A percentile compares a stretch with the other conserved stretches of the same genome.
Conservation (phyloP, 2,113 vertebrate genomes). For the Tyrannus savana region DNA sequence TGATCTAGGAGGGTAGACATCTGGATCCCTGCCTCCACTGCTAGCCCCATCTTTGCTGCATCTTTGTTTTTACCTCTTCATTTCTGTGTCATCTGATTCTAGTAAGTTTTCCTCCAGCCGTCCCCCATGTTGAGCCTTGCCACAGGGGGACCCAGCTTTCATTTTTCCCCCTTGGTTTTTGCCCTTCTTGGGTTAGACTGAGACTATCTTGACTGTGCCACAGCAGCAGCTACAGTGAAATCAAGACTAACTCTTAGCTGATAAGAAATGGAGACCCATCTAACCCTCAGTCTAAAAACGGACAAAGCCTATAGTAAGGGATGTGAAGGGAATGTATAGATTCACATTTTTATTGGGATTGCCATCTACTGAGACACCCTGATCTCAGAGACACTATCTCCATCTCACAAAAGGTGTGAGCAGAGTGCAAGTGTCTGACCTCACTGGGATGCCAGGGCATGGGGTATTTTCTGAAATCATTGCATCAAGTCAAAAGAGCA, state of each 20-base stretch:
- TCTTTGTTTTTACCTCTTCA: constrained; percentile 4
- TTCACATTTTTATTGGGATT: not conserved
- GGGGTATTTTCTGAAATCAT: not conserved
- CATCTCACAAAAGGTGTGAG: not conserved
- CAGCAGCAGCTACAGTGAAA: rapidly evolving
- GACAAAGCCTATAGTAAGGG: not conserved
- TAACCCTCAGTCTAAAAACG: not conserved
- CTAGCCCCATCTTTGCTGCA: not conserved
- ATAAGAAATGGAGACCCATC: not conserved
- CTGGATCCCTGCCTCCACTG: constrained; percentile 59
- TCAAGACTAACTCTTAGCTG: not conserved
- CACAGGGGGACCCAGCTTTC: not conserved
- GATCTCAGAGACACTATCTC: not conserved
- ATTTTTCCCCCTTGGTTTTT: not conserved
- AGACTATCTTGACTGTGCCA: rapidly evolving
- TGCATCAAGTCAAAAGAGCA: not conserved
- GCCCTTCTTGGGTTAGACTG: not conserved
- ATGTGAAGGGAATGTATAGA: not conserved
- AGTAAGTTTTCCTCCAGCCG: not conserved
- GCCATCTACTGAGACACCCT: not conserved
- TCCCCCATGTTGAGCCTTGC: rapidly evolving
- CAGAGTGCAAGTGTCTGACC: not conserved
- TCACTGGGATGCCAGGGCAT: not conserved
- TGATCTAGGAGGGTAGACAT: constrained; percentile 66
- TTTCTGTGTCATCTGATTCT: not conserved